Percentiles rank a stretch among this genome's conserved stretches.
Conservation (phyloP, 2,113 vertebrate species). For the Etia nguti region DNA sequence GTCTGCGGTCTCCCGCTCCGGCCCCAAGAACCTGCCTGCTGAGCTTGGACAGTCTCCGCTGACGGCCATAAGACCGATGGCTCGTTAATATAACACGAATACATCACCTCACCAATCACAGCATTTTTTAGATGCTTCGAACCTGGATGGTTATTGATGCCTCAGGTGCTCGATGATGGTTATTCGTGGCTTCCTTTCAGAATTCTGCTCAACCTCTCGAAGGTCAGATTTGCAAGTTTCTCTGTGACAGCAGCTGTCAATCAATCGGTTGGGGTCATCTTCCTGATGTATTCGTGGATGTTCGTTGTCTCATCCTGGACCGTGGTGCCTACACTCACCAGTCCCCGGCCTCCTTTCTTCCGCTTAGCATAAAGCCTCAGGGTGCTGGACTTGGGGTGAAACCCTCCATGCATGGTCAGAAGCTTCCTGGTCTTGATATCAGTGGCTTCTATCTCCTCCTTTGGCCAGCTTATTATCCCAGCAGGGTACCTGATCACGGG, state of each 20-base stretch:
- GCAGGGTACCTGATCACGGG: neutral
- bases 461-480: neutral
- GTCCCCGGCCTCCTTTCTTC: neutral
- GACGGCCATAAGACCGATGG: neutral
- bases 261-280: accelerated
- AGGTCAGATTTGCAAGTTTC: neutral
- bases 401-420: neutral
- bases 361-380: accelerated
- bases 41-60: neutral
- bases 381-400: neutral
- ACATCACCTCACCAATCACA: neutral
- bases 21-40: neutral
- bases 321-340: neutral
- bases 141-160: neutral
- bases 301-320: neutral
- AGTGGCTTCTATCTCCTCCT: neutral
- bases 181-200: neutral
- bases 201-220: neutral
- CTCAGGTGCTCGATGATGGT: accelerated
- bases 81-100: neutral
- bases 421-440: neutral
- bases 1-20: neutral
- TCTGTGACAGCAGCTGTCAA: neutral
- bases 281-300: neutral
- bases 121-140: neutral